These are phyloP conservation scores for Drosophila sordidula DNA, from an alignment of 2,888 invertebrate genomes.

Conservation along the genomic window DNA sequence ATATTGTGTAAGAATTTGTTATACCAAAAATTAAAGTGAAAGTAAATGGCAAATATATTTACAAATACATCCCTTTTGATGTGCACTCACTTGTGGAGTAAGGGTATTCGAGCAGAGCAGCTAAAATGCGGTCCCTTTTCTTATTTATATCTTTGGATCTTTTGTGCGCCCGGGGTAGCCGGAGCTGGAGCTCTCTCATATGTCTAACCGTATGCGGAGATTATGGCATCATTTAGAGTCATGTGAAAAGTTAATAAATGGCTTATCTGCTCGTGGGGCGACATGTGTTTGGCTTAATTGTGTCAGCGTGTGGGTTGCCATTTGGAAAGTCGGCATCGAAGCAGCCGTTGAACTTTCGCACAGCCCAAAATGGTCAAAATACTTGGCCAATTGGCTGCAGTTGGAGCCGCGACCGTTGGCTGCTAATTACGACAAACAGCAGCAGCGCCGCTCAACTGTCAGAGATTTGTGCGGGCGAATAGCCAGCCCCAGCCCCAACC, in stretches of 20 bases:
- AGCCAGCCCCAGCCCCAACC: slow-evolving; percentile 2
- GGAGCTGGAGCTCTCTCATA: slow-evolving; percentile 56
- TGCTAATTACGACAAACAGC: slow-evolving; percentile 80
- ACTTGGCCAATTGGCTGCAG: slow-evolving; percentile 53
- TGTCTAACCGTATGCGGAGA: slow-evolving; percentile 82
- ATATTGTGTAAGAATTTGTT: background rate
- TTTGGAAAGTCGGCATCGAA: slow-evolving; percentile 65
- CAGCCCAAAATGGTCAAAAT: slow-evolving; percentile 75
- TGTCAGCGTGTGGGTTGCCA: slow-evolving; percentile 78
- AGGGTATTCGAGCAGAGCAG: slow-evolving; percentile 23
- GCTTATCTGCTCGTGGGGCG: slow-evolving; percentile 72
- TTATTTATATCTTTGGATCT: slow-evolving; percentile 61
- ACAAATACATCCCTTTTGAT: too few species aligned
- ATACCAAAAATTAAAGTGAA: too few species aligned
- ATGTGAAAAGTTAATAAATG: slow-evolving; percentile 82
- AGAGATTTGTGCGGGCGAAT: slow-evolving; percentile 73
- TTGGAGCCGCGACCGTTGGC: slow-evolving; percentile 27
- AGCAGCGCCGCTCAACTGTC: slow-evolving; percentile 62
- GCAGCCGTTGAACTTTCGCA: slow-evolving; percentile 71
- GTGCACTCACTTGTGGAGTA: background rate
- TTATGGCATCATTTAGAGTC: slow-evolving; percentile 80
- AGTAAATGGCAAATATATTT: too few species aligned
- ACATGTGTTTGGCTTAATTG: slow-evolving; percentile 82
- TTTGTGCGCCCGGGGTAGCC: slow-evolving; percentile 14
- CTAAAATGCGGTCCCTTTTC: slow-evolving; percentile 55